phyloP scores from a whole-genome alignment of 2,888 invertebrate genomes.

The Machimus rusticus region DNA sequence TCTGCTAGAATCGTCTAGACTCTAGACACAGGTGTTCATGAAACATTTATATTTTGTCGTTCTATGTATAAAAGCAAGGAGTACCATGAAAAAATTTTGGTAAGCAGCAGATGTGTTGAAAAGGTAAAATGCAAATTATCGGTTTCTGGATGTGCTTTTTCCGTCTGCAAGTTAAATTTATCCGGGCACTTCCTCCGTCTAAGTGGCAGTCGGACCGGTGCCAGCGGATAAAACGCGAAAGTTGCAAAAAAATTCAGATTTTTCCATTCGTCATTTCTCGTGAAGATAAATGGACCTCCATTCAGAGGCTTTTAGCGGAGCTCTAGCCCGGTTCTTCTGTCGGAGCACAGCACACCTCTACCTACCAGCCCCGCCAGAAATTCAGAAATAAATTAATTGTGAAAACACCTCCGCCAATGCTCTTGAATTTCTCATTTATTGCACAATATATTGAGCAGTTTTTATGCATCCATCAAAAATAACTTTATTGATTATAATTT shows the following conservation, averaged over 20 bases:
- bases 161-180: not conserved
- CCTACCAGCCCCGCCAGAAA: not conserved
- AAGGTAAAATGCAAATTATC: not conserved
- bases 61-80: not conserved
- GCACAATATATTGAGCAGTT: too few species aligned
- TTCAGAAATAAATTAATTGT: not conserved
- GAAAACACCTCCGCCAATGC: not conserved
- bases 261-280: not conserved
- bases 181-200: not conserved
- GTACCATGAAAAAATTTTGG: not conserved
- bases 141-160: not conserved
- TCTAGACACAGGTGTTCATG: not conserved
- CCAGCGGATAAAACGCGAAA: not conserved
- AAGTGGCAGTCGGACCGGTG: not conserved
- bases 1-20: not conserved
- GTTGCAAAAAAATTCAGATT: not conserved
- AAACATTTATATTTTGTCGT: not conserved
- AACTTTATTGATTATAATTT: too few species aligned
- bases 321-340: not conserved
- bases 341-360: not conserved
- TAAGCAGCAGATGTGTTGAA: not conserved
- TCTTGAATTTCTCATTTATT: not conserved
- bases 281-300: not conserved
- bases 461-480: too few species aligned
- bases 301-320: not conserved